These are phyloP conservation scores for Trachelus iudaicus DNA, from an alignment of 2,888 invertebrate species.

Conservation along the genomic window DNA sequence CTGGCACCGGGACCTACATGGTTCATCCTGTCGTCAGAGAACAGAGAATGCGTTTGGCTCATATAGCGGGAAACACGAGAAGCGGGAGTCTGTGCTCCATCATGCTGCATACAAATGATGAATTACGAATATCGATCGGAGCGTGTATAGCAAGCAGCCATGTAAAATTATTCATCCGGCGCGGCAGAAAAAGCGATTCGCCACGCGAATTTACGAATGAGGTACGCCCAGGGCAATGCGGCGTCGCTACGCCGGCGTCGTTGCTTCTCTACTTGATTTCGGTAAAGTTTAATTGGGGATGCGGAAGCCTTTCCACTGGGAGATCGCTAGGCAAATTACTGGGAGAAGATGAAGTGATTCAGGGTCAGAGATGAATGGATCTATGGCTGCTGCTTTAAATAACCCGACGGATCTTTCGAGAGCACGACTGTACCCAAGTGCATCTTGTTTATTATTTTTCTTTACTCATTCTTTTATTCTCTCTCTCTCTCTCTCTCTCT, in stretches of 20 bases:
- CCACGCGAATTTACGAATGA: slow-evolving; percentile 49
- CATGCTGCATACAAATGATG: slow-evolving; percentile 64
- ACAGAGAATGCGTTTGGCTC: not conserved
- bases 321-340: slow-evolving; percentile 23
- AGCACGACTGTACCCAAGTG: not conserved
- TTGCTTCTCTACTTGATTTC: slow-evolving; percentile 53
- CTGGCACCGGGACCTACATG: not conserved
- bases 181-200: slow-evolving; percentile 38
- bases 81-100: slow-evolving; percentile 39
- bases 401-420: not conserved
- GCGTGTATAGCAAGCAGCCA: slow-evolving; percentile 18
- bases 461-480: not conserved
- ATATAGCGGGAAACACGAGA: not conserved
- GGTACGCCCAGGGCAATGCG: slow-evolving; percentile 37
- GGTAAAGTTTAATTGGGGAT: slow-evolving; percentile 60
- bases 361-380: not conserved
- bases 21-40: slow-evolving; percentile 16
- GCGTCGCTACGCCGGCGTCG: slow-evolving; percentile 33
- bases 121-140: slow-evolving; percentile 62
- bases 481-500: not conserved
- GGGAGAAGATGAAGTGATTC: not conserved
- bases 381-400: not conserved
- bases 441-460: not conserved
- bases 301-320: slow-evolving; percentile 48
- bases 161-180: slow-evolving; percentile 52